Percentiles rank a stretch among this genome's conserved stretches.
Evolutionary conservation across 2,797 vertebrate genomes (phyloP).

Genomic region (Karalla daura): DNA sequence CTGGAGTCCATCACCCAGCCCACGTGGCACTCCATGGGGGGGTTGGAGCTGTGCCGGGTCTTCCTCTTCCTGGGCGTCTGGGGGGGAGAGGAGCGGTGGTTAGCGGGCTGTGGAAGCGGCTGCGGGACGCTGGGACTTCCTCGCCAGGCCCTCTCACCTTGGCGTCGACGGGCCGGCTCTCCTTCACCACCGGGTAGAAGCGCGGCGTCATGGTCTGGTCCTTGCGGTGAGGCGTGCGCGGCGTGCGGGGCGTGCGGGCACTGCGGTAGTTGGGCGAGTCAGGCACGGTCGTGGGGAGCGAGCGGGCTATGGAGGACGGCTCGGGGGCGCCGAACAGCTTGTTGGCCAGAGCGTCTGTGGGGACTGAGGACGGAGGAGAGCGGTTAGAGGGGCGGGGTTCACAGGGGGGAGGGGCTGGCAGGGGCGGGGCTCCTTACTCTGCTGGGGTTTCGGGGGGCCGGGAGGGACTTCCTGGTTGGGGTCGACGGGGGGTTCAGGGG

Average conservation of each 20-base stretch:
- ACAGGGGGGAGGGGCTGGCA: too few species aligned
- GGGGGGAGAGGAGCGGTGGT: neutral
- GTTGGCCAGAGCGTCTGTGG: constrained; percentile 96
- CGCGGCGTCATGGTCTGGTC: constrained; percentile 93
- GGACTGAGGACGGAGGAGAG: constrained; percentile 79
- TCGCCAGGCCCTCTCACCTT: constrained; percentile 87
- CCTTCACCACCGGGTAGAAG: constrained; percentile 98
- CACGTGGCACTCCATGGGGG: constrained; percentile 97
- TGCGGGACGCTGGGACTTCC: too few species aligned
- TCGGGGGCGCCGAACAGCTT: constrained; percentile 96
- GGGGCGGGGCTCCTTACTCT: too few species aligned
- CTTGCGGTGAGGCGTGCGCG: constrained; percentile 94
- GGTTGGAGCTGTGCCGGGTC: constrained; percentile 98
- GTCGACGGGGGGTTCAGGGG: constrained; percentile 96
- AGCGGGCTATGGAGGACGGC: constrained; percentile 92
- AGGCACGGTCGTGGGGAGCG: constrained; percentile 95
- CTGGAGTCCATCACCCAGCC: constrained; percentile 99
- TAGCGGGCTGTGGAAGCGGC: neutral
- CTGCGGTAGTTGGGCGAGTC: constrained; percentile 96
- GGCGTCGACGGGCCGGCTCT: constrained; percentile 93
- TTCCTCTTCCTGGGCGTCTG: constrained; percentile 98
- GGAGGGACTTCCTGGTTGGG: constrained; percentile 98
- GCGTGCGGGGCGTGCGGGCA: constrained; percentile 94
- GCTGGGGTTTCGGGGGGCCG: constrained; percentile 92
- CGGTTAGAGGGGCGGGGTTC: too few species aligned